Evolutionary conservation across 2,113 vertebrate genomes (phyloP).

Genomic region (Emydocephalus ijimae): DNA sequence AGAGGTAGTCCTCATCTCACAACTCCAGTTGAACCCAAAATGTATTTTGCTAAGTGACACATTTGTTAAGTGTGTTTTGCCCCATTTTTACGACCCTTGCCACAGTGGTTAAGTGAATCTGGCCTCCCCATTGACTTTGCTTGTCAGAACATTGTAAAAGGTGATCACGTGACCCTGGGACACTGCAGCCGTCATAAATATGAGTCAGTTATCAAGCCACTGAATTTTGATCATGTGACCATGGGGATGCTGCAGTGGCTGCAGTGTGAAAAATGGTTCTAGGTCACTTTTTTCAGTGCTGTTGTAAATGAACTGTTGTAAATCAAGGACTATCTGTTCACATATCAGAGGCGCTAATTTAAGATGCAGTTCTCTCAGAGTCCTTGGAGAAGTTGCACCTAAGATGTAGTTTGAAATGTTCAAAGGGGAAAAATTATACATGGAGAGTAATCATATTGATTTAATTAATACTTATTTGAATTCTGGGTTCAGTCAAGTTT

Average conservation of each 20-base stretch:
- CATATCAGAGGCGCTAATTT: not conserved
- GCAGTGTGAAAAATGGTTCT: not conserved
- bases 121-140: not conserved
- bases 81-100: not conserved
- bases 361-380: not conserved
- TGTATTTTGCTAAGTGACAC: not conserved
- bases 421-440: not conserved
- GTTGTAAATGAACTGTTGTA: not conserved
- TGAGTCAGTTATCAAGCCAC: not conserved
- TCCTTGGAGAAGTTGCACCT: not conserved
- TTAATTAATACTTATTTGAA: not conserved
- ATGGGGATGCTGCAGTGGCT: not conserved
- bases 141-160: not conserved
- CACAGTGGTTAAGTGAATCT: not conserved
- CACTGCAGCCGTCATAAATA: not conserved
- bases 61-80: not conserved
- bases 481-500: not conserved
- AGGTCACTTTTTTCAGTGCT: not conserved
- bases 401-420: not conserved
- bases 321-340: not conserved
- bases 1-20: not conserved
- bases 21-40: not conserved
- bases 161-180: not conserved
- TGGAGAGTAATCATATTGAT: not conserved
- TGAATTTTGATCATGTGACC: not conserved